Evolutionary conservation across 2,888 invertebrate genomes (phyloP).

Genomic region (Eubasilissa splendida): DNA sequence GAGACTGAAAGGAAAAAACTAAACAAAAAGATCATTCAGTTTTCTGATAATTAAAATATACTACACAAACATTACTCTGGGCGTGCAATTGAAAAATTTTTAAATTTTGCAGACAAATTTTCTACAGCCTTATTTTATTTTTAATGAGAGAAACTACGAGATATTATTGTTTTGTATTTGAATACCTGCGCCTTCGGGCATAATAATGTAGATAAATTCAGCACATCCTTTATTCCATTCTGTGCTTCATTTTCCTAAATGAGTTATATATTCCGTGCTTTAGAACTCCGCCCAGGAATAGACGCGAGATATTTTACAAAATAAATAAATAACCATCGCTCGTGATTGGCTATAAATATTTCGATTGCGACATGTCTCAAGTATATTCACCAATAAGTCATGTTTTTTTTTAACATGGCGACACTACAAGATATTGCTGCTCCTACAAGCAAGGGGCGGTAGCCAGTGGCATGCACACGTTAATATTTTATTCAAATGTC

Average conservation of each 20-base stretch:
- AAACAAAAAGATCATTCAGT: no score
- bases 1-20: no score
- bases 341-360: conserved; percentile 54
- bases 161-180: no score
- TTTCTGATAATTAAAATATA: no score
- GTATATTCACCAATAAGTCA: conserved; percentile 54
- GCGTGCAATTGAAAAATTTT: no score
- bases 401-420: conserved; percentile 38
- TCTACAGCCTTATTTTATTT: no score
- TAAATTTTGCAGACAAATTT: no score
- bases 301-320: conserved; percentile 32
- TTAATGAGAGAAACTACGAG: no score
- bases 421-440: conserved; percentile 33
- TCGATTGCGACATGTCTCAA: conserved; percentile 51
- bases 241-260: neutral
- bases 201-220: no score
- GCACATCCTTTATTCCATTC: no score
- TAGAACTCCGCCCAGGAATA: neutral
- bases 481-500: neutral
- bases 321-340: conserved; percentile 50
- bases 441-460: conserved; percentile 11
- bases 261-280: neutral
- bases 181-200: no score
- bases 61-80: no score
- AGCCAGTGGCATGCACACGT: conserved; percentile 7